phyloP scores from a whole-genome alignment of 2,888 invertebrate species.

The Chromoteleia sp. region DNA sequence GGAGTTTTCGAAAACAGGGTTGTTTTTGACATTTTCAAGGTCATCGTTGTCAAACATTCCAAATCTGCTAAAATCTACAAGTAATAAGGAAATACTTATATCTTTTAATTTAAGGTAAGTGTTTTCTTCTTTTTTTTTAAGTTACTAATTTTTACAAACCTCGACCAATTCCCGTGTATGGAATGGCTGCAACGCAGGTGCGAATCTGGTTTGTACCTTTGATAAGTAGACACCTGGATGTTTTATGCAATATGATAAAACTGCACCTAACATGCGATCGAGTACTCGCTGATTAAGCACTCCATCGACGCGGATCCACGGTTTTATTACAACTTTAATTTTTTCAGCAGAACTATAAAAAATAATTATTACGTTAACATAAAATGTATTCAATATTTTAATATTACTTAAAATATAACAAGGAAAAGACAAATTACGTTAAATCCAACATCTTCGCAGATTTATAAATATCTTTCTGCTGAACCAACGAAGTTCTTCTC shows the following conservation, averaged over 20 bases:
- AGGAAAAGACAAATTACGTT: constrained; percentile 73
- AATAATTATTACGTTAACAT: constrained; percentile 28
- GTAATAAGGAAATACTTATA: constrained; percentile 70
- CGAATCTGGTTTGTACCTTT: constrained; percentile 87
- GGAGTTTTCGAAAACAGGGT: constrained; percentile 85
- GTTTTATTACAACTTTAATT: constrained; percentile 85
- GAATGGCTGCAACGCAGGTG: constrained; percentile 88
- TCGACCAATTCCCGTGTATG: constrained; percentile 88
- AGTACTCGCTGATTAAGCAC: constrained; percentile 88
- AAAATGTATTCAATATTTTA: too few relatives aligned
- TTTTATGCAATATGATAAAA: constrained; percentile 88
- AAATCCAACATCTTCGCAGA: constrained; percentile 79
- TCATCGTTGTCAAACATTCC: constrained; percentile 86
- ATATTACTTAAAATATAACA: too few relatives aligned
- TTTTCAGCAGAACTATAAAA: constrained; percentile 79
- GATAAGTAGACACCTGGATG: constrained; percentile 87
- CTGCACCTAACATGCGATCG: constrained; percentile 88
- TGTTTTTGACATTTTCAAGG: constrained; percentile 80
- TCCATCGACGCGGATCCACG: constrained; percentile 92
- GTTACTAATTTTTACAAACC: constrained; percentile 82
- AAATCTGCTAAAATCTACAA: constrained; percentile 86
- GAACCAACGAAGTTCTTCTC: constrained; percentile 77
- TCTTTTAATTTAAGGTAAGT: not conserved
- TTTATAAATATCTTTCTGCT: constrained; percentile 78
- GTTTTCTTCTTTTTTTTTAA: not conserved